phyloP scores from a whole-genome alignment of 92 coral and sea anemone genomes.

The Actinostola sp. region DNA sequence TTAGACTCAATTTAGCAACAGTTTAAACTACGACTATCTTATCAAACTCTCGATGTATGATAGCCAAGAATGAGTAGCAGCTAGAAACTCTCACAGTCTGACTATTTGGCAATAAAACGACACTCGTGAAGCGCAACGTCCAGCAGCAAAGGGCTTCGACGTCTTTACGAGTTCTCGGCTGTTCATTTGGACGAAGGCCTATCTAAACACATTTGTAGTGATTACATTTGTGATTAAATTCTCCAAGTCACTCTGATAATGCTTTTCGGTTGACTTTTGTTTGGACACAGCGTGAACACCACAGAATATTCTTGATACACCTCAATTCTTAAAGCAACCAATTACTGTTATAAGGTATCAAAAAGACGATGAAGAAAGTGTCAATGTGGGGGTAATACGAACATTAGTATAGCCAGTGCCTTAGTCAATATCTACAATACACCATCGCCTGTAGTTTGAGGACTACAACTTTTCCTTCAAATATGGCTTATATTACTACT shows the following conservation, averaged over 20 bases:
- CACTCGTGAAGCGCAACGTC: background rate
- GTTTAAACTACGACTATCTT: no score
- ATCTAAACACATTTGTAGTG: background rate
- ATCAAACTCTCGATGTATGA: no score
- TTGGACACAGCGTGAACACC: constrained; percentile 20
- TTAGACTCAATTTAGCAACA: background rate
- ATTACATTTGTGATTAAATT: background rate
- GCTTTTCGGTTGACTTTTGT: constrained; percentile 1
- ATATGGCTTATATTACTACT: no score
- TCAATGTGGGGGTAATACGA: no score
- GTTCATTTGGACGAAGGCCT: background rate
- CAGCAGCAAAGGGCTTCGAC: background rate
- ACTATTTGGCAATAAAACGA: background rate
- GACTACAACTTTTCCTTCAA: no score
- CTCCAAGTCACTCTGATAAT: constrained; percentile 1
- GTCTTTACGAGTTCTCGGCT: background rate
- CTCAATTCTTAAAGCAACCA: background rate
- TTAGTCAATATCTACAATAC: no score
- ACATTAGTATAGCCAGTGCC: no score
- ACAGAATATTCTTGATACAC: background rate
- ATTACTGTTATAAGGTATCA: background rate
- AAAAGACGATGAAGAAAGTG: background rate
- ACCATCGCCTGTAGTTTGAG: no score
- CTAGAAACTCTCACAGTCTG: background rate
- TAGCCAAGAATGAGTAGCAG: background rate